Base-by-base conservation (phyloP, 2,113 vertebrate genomes). In the Pachypanchax playfairii region DNA sequence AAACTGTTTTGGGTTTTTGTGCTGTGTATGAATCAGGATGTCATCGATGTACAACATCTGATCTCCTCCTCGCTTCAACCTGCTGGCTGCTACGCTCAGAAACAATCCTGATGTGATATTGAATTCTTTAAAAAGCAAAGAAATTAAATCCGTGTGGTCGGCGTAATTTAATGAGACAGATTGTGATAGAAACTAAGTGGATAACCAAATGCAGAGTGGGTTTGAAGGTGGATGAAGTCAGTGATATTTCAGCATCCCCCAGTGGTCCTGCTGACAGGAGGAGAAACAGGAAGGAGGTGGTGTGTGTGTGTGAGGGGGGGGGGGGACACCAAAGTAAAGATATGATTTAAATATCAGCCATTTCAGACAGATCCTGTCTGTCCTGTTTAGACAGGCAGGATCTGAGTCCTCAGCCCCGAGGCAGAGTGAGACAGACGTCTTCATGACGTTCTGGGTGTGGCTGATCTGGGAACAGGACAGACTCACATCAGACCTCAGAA, bases 211-310 rank as follows among this genome's bases (percentile, higher is more conserved):
- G n/a, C n/a, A n/a, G 83, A 78, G 72, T 75, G 75, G 68, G 79
- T 38, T 69, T 29, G 79, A 66, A 78, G 73, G 67, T 75, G 75
- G 66, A 82, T 80, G 78, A 82, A 76, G 75, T 83, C 82, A 72
- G 85, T 71, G 65, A 86, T 88, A 82, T 87, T 86, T 85, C 77
- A 86, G 76, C 73, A 72, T 86, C 72, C 67, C 79, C 75, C 25
- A 2, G 78, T 76, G 80, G 76, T 82, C 26, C 63, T 70, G 82
- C 79, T 79, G 72, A 85, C 64, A 78, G 63, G 67, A 49, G 42
- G 58, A 65, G 68, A 49, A 12, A 36, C 36, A n/a, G n/a, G 26
- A 56, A 69, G 75, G 57, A 80, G 74, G 77, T 73, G 47, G 67
- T 11, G 59, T 21, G 25, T 18, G 38, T 4, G 36, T 9, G 42